phyloP scores from a whole-genome alignment of 2,888 invertebrate species.

The Drosophila infuscata region DNA sequence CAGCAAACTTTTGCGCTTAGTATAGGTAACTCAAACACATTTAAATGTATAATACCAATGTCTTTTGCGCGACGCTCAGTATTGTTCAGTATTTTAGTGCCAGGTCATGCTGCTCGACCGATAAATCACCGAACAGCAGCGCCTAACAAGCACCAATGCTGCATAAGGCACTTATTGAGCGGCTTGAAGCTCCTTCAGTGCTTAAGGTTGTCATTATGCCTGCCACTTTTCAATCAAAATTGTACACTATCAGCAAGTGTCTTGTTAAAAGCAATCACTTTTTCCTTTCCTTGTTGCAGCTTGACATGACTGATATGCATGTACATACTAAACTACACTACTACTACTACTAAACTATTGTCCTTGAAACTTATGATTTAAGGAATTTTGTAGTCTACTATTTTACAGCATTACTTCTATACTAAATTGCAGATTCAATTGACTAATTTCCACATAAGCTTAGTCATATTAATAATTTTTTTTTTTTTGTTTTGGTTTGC shows the following conservation, averaged over 20 bases:
- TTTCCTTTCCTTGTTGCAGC: constrained; percentile 16
- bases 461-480: neutral
- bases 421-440: neutral
- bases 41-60: constrained; percentile 27
- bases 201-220: constrained; percentile 26
- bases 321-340: neutral
- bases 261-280: constrained; percentile 40
- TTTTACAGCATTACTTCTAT: constrained; percentile 16
- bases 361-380: constrained; percentile 25
- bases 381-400: constrained; percentile 35
- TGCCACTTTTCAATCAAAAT: constrained; percentile 46
- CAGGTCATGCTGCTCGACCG: constrained; percentile 36
- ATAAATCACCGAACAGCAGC: constrained; percentile 40
- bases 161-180: constrained; percentile 47
- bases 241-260: constrained; percentile 37
- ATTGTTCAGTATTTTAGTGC: constrained; percentile 38
- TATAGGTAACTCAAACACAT: neutral
- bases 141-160: neutral
- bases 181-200: constrained; percentile 12
- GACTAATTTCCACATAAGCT: neutral
- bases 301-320: neutral
- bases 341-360: neutral
- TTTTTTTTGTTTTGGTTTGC: neutral
- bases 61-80: constrained; percentile 29
- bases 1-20: neutral